These are phyloP conservation scores for Lampropteryx suffumata DNA, from an alignment of 2,888 invertebrate genomes.

Conservation along the genomic window DNA sequence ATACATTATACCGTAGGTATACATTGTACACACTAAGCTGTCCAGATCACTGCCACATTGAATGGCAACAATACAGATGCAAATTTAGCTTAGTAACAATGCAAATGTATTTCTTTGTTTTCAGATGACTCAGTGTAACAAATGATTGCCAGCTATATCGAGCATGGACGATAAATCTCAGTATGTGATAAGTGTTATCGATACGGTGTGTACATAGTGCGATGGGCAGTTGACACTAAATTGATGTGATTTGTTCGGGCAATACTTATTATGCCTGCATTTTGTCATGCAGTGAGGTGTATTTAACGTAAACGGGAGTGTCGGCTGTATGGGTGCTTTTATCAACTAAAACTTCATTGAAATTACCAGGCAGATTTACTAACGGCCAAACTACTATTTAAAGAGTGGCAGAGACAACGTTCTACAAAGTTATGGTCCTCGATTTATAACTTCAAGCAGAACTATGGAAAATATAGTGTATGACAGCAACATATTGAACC, in stretches of 20 bases:
- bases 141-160: constrained; percentile 64
- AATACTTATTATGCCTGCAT: constrained; percentile 21
- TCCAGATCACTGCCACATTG: too few species aligned
- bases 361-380: too few species aligned
- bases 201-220: constrained; percentile 53
- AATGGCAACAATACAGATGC: too few species aligned
- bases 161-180: constrained; percentile 79
- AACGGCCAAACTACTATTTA: too few species aligned
- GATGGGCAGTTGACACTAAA: constrained; percentile 32
- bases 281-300: constrained; percentile 28
- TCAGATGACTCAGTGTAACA: constrained; percentile 80
- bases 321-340: not conserved
- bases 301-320: not conserved
- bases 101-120: constrained; percentile 37
- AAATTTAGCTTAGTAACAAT: too few species aligned
- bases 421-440: too few species aligned
- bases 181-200: constrained; percentile 78
- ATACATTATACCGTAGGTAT: too few species aligned
- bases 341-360: not conserved
- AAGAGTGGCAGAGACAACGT: too few species aligned
- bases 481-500: too few species aligned
- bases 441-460: too few species aligned
- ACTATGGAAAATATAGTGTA: too few species aligned
- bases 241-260: constrained; percentile 27
- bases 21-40: too few species aligned